Base-by-base conservation (phyloP, 35 echinoderm and acorn worm species). In the Lytechinus variegatus region DNA sequence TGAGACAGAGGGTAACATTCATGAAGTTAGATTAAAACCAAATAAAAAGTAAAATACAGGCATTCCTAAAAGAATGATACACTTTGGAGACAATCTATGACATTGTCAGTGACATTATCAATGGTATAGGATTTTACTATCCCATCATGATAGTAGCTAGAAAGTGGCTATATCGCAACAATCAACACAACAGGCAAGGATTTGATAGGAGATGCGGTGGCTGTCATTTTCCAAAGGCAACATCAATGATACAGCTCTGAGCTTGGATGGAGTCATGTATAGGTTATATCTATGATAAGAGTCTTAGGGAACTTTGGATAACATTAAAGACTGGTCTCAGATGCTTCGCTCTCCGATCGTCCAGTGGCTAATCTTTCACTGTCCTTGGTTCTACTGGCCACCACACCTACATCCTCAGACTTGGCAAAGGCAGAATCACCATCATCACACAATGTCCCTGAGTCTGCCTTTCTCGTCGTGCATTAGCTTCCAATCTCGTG, bases 321-420 rank as follows among this genome's bases (percentile, higher is more conserved):
- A 79, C 7, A 24, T 90, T 90, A 90, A 90, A 93, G 92, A 57
- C 92, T 93, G 51, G 92, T 93, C 21, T 93, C 92, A 27, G 92
- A 93, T 4, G 92, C 54, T 54, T 93, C 92, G 27, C 92, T 93
- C 92, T 93, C 92, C 28, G 92, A 93, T 24, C 92, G 55, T 54
- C n/a, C 53, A 56, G 92, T 53, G 29, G 10, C 52, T 93, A 54
- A 24, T 93, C 52, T 93, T 11, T 19, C 52, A 90, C 12, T 53
- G 92, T 57, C 92, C 92, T 28, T 27, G 53, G 92, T 55, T 54
- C 53, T 27, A 57, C 92, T 55, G 28, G n/a, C 54, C 92, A 13
- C 92, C 52, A 27, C 5, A 55, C 24, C 27, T 5, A 19, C 92
- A 27, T 93, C 92, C 27, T 93, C 92, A 55, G 53, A 54, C 53